Percentiles rank a stretch among this genome's conserved stretches.
These are phyloP conservation scores for Sarotherodon lohbergeri DNA, from an alignment of 2,113 vertebrate species.

Conservation along the genomic window DNA sequence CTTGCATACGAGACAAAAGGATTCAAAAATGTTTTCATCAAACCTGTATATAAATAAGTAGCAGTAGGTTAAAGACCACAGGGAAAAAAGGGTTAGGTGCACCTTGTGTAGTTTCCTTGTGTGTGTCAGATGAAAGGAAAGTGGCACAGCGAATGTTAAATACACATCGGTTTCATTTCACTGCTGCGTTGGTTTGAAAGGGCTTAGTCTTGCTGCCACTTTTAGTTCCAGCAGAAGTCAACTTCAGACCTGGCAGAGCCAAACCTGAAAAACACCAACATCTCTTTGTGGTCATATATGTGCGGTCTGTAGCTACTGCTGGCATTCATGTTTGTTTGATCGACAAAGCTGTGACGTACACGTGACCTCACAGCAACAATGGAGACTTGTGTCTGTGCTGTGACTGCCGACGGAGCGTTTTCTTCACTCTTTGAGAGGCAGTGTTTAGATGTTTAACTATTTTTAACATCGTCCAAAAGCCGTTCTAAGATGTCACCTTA, in stretches of 20 bases:
- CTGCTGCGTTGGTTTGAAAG: not conserved
- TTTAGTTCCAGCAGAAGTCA: not conserved
- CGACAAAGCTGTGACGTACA: not conserved
- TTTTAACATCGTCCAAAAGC: not conserved
- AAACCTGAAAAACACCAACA: not conserved
- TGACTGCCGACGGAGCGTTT: not conserved
- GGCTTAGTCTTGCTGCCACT: not conserved
- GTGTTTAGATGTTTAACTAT: not conserved
- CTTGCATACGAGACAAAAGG: not conserved
- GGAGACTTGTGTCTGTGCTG: not conserved
- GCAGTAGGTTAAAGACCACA: not conserved
- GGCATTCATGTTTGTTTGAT: not conserved
- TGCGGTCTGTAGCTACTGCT: not conserved
- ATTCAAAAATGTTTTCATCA: not conserved
- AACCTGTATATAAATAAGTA: not conserved
- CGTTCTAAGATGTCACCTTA: not conserved
- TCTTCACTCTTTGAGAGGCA: not conserved
- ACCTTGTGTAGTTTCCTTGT: not conserved
- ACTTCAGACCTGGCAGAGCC: not conserved
- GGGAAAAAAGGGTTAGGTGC: not conserved
- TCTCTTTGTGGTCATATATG: not conserved
- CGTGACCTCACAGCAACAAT: not conserved
- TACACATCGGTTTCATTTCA: not conserved
- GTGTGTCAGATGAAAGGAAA: not conserved
- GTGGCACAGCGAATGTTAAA: not conserved